Evolutionary conservation across 1,140 invertebrate genomes (phyloP).

Genomic region (Scaptomyza graminum): DNA sequence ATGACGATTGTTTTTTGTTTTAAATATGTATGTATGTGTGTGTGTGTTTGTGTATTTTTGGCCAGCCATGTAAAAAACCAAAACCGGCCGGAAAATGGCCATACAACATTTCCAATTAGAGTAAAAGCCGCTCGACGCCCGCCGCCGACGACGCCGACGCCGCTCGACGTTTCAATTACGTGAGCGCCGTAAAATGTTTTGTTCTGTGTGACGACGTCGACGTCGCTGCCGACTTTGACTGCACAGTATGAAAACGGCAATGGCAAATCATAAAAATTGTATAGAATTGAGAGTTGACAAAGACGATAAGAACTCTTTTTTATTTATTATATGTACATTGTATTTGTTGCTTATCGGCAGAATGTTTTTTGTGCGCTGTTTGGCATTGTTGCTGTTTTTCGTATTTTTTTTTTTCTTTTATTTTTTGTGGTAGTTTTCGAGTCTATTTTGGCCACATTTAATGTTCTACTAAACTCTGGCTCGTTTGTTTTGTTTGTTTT

Average conservation of each 20-base stretch:
- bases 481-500: slow-evolving; percentile 50
- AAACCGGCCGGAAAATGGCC: slow-evolving; percentile 74
- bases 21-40: slow-evolving; percentile 5
- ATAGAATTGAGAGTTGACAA: slow-evolving; percentile 69
- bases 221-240: slow-evolving; percentile 3
- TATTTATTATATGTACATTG: not conserved
- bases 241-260: slow-evolving; percentile 36
- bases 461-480: slow-evolving; percentile 16
- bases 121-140: slow-evolving; percentile 46
- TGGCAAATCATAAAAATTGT: slow-evolving; percentile 50
- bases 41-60: slow-evolving; percentile 59
- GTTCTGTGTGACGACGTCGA: slow-evolving; percentile 12
- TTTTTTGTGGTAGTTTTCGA: slow-evolving; percentile 2
- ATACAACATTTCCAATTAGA: slow-evolving; percentile 76
- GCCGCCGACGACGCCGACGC: slow-evolving; percentile 33
- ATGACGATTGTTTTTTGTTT: too few species aligned
- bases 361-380: slow-evolving; percentile 43
- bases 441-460: slow-evolving; percentile 39
- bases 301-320: slow-evolving; percentile 59
- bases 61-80: slow-evolving; percentile 61
- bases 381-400: slow-evolving; percentile 1
- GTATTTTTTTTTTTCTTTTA: not conserved
- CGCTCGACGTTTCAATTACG: slow-evolving; percentile 65
- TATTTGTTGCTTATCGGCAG: slow-evolving; percentile 45
- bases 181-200: slow-evolving; percentile 45